Base-by-base conservation (phyloP, 2,113 vertebrate species). In the Anguilla rostrata region DNA sequence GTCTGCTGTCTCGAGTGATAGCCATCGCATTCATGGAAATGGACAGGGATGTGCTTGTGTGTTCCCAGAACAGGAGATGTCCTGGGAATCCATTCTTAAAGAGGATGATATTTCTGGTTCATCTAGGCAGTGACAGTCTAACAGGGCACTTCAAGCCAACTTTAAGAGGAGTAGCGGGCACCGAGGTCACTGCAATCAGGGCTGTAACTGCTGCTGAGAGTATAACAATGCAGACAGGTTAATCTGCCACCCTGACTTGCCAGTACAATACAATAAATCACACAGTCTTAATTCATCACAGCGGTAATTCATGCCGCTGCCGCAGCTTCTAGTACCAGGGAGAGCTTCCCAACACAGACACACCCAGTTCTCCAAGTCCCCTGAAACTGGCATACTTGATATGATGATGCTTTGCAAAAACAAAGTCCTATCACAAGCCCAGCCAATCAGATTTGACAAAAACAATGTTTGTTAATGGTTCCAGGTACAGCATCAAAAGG, bases 31-130 rank as follows among this genome's bases (percentile, higher is more conserved):
- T 75, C n/a, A 26, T 34, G n/a, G n/a, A 39, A 40, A 22, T 12
- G 75, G 29, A 29, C 12, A 9, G 12, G 43, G 49, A 40, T 41
- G 11, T 16, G 39, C 14, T 80, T 26, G 3, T 39, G 39, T 41
- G 49, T 43, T 66, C 75, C 18, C 8, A 18, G 66, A 56, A 85
- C 26, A 9, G 75, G 46, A 22, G 60, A 20, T 39, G 9, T n/a
- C 46, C 14, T 43, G 75, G 46, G 79, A n/a, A 85, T 85, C 75
- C 75, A 22, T n/a, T 80, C 20, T 53, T n/a, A 78, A 49, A 78
- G 75, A 75, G 71, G 75, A 85, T 57, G 1, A 15, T 80, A 18
- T 56, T 53, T 85, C 80, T 85, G 46, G 84, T 79, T 85, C 40
- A 79, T 85, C 66, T 20, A 39, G 29, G n/a, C 16, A 15, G 29